Evolutionary conservation across 2,888 invertebrate species (phyloP), one percentile per base, ranked within the genome.

Genomic region (Aethes cnicana): DNA sequence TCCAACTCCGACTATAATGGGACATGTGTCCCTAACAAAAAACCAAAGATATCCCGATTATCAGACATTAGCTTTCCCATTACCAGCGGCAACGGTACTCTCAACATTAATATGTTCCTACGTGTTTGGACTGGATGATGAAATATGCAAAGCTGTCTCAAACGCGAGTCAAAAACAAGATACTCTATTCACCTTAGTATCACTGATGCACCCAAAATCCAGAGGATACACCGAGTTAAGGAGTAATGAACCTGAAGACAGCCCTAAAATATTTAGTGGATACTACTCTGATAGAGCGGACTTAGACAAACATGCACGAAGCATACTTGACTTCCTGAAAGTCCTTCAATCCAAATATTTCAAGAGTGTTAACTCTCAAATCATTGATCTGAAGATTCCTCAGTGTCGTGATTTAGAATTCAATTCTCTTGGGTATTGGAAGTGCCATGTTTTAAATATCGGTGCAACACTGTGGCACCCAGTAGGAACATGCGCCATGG

Each of bases 141-240:
- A 8, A 8, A 47, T 47, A 9, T 47, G 28, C 47, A 52, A 55
- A 9, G 58, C 59, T 2, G 6, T 76, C 1, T 63, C 64, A 0
- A 53, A 69, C 32, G 55, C 64, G 0, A 58, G 59, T 1, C 54
- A 63, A 47, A 37, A 20, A 20, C 47, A 37, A 11, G 47, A 35
- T 16, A 46, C 25, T 12, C 12, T 46, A 25, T 33, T 46, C 16
- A 12, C 46, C 4, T 7, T 46, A 6, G 8, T 46, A 17, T 12
- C 35, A 12, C 17, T 50, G 14, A 7, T 50, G 9, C 50, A 53
- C 35, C 48, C 68, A 0, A 53, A 70, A 46, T 75, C 77, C 0
- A 70, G 67, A 56, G 84, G 85, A 5, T 57, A 47, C 18, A 58
- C 83, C 2, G 59, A 53, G 23, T 53, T 81, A 5, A 65, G 55